A percentile compares a stretch with the other conserved stretches of the same genome.
Evolutionary conservation across 1,140 invertebrate species (phyloP).

Genomic region (Leptinotarsa undecemlineata): DNA sequence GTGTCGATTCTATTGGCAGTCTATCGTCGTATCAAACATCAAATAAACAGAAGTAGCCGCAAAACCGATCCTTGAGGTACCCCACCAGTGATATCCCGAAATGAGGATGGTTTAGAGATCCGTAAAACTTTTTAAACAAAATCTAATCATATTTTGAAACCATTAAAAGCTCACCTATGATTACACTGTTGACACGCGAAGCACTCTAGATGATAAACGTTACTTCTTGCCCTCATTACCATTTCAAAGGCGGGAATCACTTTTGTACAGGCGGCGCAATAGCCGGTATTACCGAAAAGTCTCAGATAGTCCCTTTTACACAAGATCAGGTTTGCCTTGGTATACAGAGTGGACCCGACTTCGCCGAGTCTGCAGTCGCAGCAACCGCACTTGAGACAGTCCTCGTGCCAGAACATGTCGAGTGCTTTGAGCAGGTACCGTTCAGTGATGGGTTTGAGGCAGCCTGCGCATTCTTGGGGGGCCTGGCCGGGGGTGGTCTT

Average conservation of each 20-base stretch:
- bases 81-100: too few relatives aligned
- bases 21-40: too few relatives aligned
- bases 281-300: constrained; percentile 88
- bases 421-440: constrained; percentile 82
- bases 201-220: constrained; percentile 97
- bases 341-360: constrained; percentile 95
- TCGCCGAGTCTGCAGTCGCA: constrained; percentile 96
- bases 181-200: constrained; percentile 98
- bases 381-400: constrained; percentile 96
- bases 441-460: constrained; percentile 84
- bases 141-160: not conserved
- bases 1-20: too few relatives aligned
- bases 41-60: too few relatives aligned
- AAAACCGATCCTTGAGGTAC: too few relatives aligned
- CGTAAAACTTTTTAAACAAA: too few relatives aligned
- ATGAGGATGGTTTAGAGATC: too few relatives aligned
- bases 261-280: constrained; percentile 94
- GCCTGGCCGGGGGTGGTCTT: constrained; percentile 37
- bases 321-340: constrained; percentile 95
- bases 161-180: constrained; percentile 77
- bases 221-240: constrained; percentile 96
- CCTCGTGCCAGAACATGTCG: constrained; percentile 96
- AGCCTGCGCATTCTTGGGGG: constrained; percentile 73
- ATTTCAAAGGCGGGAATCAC: constrained; percentile 98
- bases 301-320: constrained; percentile 97